These are phyloP conservation scores for Bubo bubo DNA, from an alignment of 2,113 vertebrate genomes.

Conservation along the genomic window DNA sequence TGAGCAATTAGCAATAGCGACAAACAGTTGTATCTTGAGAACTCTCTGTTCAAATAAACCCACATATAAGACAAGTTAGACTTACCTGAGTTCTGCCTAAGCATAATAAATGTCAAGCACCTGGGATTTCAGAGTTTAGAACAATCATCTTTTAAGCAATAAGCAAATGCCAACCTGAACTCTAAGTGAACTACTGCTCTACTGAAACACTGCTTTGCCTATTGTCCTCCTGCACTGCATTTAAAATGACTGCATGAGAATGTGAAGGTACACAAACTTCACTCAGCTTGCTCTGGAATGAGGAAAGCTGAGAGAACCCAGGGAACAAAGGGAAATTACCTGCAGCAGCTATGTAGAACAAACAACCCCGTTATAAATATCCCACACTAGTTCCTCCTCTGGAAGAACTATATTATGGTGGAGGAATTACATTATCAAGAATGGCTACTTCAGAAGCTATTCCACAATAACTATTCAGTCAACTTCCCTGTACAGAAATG, in stretches of 20 bases:
- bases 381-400: not conserved
- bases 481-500: slow-evolving; percentile 39
- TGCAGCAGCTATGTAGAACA: not conserved
- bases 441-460: slow-evolving; percentile 3
- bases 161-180: slow-evolving; percentile 26
- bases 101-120: not conserved
- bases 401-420: not conserved
- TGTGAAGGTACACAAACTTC: not conserved
- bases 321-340: slow-evolving; percentile 54
- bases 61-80: not conserved
- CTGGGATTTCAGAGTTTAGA: not conserved
- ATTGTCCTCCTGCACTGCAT: not conserved
- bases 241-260: not conserved
- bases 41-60: not conserved
- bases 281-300: not conserved
- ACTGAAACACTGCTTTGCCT: not conserved
- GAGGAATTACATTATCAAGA: not conserved
- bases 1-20: not conserved
- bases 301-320: not conserved
- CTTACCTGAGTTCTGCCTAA: not conserved
- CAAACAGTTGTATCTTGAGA: not conserved
- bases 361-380: slow-evolving; percentile 31
- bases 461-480: slow-evolving; percentile 50
- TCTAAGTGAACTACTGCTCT: slow-evolving; percentile 8
- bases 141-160: not conserved